These are phyloP conservation scores for Chrysemys picta DNA, from an alignment of 2,113 vertebrate species.

Conservation along the genomic window DNA sequence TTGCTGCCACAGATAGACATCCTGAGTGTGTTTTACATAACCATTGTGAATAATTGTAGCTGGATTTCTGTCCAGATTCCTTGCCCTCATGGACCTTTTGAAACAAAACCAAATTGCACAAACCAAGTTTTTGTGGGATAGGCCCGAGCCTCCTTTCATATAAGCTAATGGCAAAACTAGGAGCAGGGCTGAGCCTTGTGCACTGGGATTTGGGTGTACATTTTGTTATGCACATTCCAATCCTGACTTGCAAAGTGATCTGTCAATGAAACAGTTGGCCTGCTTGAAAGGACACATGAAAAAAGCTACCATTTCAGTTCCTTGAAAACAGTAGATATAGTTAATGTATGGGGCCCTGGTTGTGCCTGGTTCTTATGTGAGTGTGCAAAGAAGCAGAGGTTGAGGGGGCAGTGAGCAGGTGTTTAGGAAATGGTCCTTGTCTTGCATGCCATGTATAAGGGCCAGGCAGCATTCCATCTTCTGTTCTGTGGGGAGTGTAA, in stretches of 20 bases:
- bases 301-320: neutral
- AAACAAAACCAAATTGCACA: constrained; percentile 58
- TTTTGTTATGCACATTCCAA: constrained; percentile 52
- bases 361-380: constrained; percentile 1
- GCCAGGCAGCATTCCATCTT: neutral
- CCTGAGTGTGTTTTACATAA: constrained; percentile 58
- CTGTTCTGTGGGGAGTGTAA: neutral
- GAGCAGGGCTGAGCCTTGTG: constrained; percentile 27
- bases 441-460: neutral
- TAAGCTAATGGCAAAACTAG: constrained; percentile 46
- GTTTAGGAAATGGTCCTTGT: neutral
- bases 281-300: constrained; percentile 17
- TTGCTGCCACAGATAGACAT: constrained; percentile 16
- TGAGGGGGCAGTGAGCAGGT: neutral
- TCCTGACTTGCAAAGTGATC: constrained; percentile 44
- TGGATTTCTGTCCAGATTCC: constrained; percentile 59
- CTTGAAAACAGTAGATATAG: constrained; percentile 38
- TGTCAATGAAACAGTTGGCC: constrained; percentile 38
- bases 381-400: neutral
- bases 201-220: constrained; percentile 31
- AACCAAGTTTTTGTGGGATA: constrained; percentile 50
- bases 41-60: constrained; percentile 52
- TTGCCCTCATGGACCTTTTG: constrained; percentile 53
- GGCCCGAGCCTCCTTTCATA: constrained; percentile 40
- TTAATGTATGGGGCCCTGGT: neutral